These are phyloP conservation scores for Pammene aurita DNA, from an alignment of 2,888 invertebrate genomes.

Conservation along the genomic window DNA sequence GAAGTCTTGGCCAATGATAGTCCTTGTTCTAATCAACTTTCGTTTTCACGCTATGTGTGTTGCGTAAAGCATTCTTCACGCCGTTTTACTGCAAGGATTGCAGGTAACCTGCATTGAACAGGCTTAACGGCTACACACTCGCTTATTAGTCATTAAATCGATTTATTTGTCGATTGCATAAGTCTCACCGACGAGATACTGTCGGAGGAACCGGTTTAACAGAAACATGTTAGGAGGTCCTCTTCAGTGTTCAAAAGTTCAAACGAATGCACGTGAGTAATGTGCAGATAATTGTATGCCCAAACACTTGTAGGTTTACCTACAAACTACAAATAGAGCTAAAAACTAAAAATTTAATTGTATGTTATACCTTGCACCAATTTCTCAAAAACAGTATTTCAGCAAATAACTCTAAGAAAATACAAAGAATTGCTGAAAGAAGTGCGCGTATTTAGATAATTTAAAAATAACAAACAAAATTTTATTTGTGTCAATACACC, in stretches of 20 bases:
- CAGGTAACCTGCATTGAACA: slow-evolving; percentile 30
- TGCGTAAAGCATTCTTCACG: slow-evolving; percentile 35
- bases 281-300: background rate
- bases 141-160: slow-evolving; percentile 49
- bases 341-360: background rate
- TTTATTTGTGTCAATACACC: slow-evolving; percentile 11
- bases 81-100: slow-evolving; percentile 33
- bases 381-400: background rate
- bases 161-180: slow-evolving; percentile 76
- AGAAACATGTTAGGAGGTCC: slow-evolving; percentile 81
- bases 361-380: background rate
- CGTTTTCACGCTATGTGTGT: slow-evolving; percentile 31
- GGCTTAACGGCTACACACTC: slow-evolving; percentile 31
- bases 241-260: slow-evolving; percentile 59
- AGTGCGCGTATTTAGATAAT: slow-evolving; percentile 23
- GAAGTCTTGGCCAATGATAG: slow-evolving; percentile 27
- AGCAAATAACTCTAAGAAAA: slow-evolving; percentile 4
- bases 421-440: slow-evolving; percentile 17
- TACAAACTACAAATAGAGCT: background rate
- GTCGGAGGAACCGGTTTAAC: slow-evolving; percentile 76
- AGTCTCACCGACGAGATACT: slow-evolving; percentile 64
- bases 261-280: slow-evolving; percentile 37
- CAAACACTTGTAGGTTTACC: background rate
- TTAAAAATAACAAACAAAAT: slow-evolving; percentile 33
- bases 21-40: slow-evolving; percentile 40